These are phyloP conservation scores for Chloebia gouldiae DNA, from an alignment of 2,113 vertebrate species.

Conservation along the genomic window DNA sequence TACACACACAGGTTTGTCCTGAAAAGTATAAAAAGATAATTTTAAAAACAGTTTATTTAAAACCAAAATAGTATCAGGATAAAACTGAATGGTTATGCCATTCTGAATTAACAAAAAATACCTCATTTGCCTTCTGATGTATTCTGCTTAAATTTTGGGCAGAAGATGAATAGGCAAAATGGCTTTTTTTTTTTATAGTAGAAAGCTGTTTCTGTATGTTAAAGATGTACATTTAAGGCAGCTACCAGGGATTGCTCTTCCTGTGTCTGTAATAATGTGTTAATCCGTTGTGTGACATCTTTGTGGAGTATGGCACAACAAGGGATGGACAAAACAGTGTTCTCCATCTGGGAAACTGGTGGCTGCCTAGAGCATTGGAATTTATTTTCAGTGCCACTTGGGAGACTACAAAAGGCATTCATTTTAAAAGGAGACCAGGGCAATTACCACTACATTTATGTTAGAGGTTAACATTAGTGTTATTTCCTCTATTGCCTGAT, in stretches of 20 bases:
- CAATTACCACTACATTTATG: slow-evolving; percentile 73
- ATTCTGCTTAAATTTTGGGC: neutral
- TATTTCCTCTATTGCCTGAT: slow-evolving; percentile 71
- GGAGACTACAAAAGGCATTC: slow-evolving; percentile 65
- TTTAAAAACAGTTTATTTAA: neutral
- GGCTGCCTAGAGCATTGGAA: slow-evolving; percentile 4
- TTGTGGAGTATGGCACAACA: neutral
- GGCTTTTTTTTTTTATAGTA: neutral
- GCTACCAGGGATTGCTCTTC: neutral
- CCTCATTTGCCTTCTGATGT: neutral
- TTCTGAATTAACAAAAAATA: neutral
- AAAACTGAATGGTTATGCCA: neutral
- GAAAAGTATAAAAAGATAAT: neutral
- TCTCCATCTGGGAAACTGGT: slow-evolving; percentile 3
- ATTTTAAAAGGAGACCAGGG: slow-evolving; percentile 60
- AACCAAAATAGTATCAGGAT: neutral
- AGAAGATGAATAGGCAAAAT: neutral
- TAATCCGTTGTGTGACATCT: neutral
- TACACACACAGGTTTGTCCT: neutral
- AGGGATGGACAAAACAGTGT: neutral
- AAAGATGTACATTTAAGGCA: neutral
- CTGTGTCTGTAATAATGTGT: neutral
- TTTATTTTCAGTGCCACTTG: slow-evolving; percentile 14
- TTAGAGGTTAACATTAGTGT: slow-evolving; percentile 72
- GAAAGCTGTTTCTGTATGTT: neutral